Conservation (phyloP, 1,140 invertebrate species). For the Tetraneura akinire region DNA sequence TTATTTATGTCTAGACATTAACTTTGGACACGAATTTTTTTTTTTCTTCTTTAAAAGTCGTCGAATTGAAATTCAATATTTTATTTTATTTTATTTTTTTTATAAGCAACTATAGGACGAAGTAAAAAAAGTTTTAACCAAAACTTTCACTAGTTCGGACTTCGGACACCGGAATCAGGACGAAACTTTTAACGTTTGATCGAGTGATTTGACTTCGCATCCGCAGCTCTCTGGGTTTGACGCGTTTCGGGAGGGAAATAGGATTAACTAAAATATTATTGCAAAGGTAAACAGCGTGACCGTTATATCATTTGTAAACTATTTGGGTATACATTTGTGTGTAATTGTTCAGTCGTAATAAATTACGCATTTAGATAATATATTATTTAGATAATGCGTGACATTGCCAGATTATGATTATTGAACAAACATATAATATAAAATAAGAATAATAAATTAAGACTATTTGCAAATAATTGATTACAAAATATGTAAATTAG, state of each 20-base stretch:
- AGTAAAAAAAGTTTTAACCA: not conserved
- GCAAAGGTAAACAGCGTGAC: not conserved
- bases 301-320: not conserved
- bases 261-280: not conserved
- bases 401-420: too few relatives aligned
- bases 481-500: too few relatives aligned
- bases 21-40: not conserved
- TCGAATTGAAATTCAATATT: not conserved
- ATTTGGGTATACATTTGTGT: not conserved
- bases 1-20: not conserved
- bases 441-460: too few relatives aligned
- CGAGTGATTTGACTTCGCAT: not conserved
- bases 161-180: not conserved
- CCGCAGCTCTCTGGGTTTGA: not conserved
- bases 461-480: too few relatives aligned
- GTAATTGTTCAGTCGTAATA: too few relatives aligned
- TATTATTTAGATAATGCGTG: too few relatives aligned
- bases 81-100: too few relatives aligned
- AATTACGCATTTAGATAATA: too few relatives aligned
- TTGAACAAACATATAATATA: too few relatives aligned
- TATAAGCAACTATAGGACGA: not conserved
- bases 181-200: not conserved
- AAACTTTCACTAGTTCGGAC: not conserved
- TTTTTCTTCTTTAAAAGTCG: not conserved
- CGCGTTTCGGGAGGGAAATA: not conserved